phyloP scores from a whole-genome alignment of 92 coral and sea anemone species.

The Umimayanthus kanabou region DNA sequence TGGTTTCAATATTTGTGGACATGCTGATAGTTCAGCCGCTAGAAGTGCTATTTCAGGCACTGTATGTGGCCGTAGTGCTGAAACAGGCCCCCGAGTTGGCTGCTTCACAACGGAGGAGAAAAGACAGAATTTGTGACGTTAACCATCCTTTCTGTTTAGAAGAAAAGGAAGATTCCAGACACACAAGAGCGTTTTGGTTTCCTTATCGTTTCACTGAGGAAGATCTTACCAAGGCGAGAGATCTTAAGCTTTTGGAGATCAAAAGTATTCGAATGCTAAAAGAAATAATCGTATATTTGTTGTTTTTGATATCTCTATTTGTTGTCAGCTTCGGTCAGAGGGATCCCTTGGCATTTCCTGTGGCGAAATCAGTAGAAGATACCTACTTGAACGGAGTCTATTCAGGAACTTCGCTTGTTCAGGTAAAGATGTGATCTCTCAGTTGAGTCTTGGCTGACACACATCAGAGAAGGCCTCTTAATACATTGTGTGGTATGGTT shows the following conservation, averaged over 20 bases:
- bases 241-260: conserved; percentile 63
- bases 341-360: conserved; percentile 76
- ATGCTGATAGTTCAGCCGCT: conserved; percentile 74
- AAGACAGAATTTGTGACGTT: conserved; percentile 23
- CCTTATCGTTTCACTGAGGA: conserved; percentile 29
- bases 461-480: too few relatives aligned
- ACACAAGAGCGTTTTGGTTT: not conserved
- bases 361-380: conserved; percentile 70
- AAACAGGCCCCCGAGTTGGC: conserved; percentile 70
- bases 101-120: conserved; percentile 12
- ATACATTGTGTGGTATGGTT: not conserved
- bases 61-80: conserved; percentile 69
- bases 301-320: conserved; percentile 71
- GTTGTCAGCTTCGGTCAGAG: conserved; percentile 87
- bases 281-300: conserved; percentile 75
- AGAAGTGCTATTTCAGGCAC: conserved; percentile 62
- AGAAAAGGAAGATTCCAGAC: not conserved
- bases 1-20: conserved; percentile 72
- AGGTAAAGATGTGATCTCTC: conserved; percentile 53
- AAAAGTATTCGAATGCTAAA: conserved; percentile 73
- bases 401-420: conserved; percentile 63
- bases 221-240: conserved; percentile 68
- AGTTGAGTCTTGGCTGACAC: not conserved
- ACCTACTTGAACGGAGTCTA: conserved; percentile 75
- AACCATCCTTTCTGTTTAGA: not conserved